A percentile compares a stretch with the other conserved stretches of the same genome.
Evolutionary conservation across 2,797 vertebrate species (phyloP).

Genomic region (Ctenochaetus hawaiiensis): DNA sequence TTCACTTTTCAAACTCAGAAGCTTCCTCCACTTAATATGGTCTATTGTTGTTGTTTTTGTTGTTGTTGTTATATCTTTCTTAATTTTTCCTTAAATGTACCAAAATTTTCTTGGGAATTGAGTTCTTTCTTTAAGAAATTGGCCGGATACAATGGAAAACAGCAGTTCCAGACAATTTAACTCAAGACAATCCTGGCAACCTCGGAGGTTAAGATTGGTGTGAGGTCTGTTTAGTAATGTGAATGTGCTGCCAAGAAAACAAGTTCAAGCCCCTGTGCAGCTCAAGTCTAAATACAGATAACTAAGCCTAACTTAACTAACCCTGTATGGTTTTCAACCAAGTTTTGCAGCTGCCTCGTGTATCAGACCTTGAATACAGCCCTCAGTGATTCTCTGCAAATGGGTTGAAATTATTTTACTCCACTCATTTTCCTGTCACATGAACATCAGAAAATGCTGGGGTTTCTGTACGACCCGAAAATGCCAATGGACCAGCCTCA

Average conservation of each 20-base stretch:
- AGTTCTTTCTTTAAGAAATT: not conserved
- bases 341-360: not conserved
- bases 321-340: no score
- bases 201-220: not conserved
- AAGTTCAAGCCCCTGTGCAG: not conserved
- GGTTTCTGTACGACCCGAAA: no score
- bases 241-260: conserved; percentile 24
- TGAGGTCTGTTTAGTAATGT: conserved; percentile 5
- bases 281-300: conserved; percentile 1
- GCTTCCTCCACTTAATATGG: no score
- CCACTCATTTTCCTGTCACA: not conserved
- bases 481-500: no score
- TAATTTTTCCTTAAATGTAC: no score
- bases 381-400: not conserved
- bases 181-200: conserved; percentile 12
- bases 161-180: conserved; percentile 3
- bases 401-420: not conserved
- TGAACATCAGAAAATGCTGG: no score
- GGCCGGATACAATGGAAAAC: conserved; percentile 11
- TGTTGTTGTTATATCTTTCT: no score
- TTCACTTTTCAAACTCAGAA: no score
- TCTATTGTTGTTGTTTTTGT: no score
- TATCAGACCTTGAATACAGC: not conserved
- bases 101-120: not conserved
- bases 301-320: no score